phyloP scores from a whole-genome alignment of 23 tunicate species.

The Halocynthia roretzi region DNA sequence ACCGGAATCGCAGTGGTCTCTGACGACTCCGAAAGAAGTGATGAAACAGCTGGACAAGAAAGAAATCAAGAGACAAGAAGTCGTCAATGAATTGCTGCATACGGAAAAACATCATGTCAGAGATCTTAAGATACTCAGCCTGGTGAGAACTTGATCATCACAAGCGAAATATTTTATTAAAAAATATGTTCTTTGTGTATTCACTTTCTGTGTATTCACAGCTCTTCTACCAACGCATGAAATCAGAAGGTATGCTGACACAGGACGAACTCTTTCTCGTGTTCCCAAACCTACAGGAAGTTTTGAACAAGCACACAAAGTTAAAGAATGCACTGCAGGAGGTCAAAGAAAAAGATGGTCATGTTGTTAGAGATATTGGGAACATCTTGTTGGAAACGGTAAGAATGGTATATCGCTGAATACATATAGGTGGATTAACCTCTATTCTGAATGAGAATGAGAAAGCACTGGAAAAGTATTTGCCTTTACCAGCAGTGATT shows the following conservation, averaged over 20 bases:
- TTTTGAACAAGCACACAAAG: conserved; percentile 49
- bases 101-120: conserved; percentile 91
- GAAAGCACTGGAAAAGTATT: too few relatives aligned
- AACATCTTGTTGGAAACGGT: conserved; percentile 46
- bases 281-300: conserved; percentile 63
- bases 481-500: too few relatives aligned
- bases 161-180: neutral
- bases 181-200: neutral
- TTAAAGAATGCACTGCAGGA: conserved; percentile 32
- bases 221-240: conserved; percentile 68
- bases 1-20: conserved; percentile 70
- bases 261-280: conserved; percentile 48
- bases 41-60: conserved; percentile 32
- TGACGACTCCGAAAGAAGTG: conserved; percentile 37
- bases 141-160: conserved; percentile 27
- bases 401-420: neutral
- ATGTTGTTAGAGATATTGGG: conserved; percentile 52
- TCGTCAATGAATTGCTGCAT: conserved; percentile 63
- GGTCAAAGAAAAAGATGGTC: conserved; percentile 38
- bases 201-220: neutral
- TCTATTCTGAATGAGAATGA: too few relatives aligned
- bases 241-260: conserved; percentile 21
- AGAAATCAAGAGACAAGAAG: conserved; percentile 70
- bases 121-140: conserved; percentile 52
- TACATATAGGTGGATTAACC: too few relatives aligned